phyloP scores from a whole-genome alignment of 2,888 invertebrate species.

The Xestoiulus laeticollis region DNA sequence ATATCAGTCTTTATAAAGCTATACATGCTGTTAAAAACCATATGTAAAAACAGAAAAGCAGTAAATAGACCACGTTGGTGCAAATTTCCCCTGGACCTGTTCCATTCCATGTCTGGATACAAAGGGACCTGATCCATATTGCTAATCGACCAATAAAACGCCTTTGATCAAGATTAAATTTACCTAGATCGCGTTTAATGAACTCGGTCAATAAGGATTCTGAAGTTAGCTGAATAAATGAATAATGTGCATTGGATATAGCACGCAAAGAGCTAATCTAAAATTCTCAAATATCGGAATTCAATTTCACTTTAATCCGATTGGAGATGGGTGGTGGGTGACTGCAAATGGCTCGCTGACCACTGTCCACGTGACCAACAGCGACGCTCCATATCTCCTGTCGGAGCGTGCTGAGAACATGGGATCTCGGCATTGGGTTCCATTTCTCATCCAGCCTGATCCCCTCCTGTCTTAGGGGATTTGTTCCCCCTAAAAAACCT shows the following conservation, averaged over 20 bases:
- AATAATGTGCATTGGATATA: background rate
- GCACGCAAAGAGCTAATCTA: background rate
- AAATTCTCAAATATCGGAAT: constrained; percentile 35
- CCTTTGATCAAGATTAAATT: background rate
- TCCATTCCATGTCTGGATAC: too few relatives aligned
- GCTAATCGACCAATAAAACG: background rate
- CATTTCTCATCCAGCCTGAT: background rate
- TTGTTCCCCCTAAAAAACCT: constrained; percentile 46
- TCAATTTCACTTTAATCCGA: constrained; percentile 27
- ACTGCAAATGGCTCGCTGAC: background rate
- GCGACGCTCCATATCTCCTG: background rate
- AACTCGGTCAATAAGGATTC: background rate
- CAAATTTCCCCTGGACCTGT: too few relatives aligned
- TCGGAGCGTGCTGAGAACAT: background rate
- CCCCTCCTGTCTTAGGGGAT: constrained; percentile 44
- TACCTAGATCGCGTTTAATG: background rate
- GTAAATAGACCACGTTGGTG: too few relatives aligned
- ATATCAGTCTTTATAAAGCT: too few relatives aligned
- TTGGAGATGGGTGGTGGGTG: background rate
- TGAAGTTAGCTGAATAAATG: background rate
- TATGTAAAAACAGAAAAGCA: too few relatives aligned
- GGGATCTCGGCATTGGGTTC: background rate
- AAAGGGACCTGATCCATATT: background rate
- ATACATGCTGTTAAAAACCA: too few relatives aligned
- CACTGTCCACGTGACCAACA: background rate